Evolutionary conservation across 1,140 invertebrate genomes (phyloP).

Genomic region (Gonioctena quinquepunctata): DNA sequence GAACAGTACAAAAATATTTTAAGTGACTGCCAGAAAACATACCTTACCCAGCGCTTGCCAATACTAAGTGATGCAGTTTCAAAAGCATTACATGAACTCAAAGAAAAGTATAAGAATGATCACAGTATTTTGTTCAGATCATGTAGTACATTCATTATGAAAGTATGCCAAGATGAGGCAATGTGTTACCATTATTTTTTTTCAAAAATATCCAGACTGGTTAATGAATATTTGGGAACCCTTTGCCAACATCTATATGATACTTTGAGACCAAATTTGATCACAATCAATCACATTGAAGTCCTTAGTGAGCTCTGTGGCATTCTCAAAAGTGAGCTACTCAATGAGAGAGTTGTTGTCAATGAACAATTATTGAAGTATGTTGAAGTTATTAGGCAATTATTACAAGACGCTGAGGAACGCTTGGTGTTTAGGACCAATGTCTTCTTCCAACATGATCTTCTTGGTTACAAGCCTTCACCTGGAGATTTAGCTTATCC

Average conservation of each 20-base stretch:
- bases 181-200: constrained; percentile 91
- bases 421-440: constrained; percentile 94
- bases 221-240: constrained; percentile 78
- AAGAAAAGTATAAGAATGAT: constrained; percentile 74
- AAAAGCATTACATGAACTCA: constrained; percentile 74
- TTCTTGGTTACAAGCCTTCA: constrained; percentile 85
- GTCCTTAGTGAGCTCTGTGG: constrained; percentile 95
- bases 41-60: constrained; percentile 75
- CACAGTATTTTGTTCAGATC: constrained; percentile 86
- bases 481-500: constrained; percentile 97
- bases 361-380: constrained; percentile 82
- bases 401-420: constrained; percentile 96
- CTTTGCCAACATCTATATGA: constrained; percentile 93
- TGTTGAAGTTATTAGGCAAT: constrained; percentile 79
- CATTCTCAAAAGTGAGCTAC: constrained; percentile 91
- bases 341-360: constrained; percentile 89
- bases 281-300: constrained; percentile 97
- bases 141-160: constrained; percentile 86
- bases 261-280: constrained; percentile 89
- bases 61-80: constrained; percentile 77
- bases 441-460: constrained; percentile 91
- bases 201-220: constrained; percentile 63
- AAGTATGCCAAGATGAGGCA: constrained; percentile 91
- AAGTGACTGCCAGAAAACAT: constrained; percentile 83
- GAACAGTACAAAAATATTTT: constrained; percentile 76